These are phyloP conservation scores for Melipona bicolor DNA, from an alignment of 2,888 invertebrate genomes.

Conservation along the genomic window DNA sequence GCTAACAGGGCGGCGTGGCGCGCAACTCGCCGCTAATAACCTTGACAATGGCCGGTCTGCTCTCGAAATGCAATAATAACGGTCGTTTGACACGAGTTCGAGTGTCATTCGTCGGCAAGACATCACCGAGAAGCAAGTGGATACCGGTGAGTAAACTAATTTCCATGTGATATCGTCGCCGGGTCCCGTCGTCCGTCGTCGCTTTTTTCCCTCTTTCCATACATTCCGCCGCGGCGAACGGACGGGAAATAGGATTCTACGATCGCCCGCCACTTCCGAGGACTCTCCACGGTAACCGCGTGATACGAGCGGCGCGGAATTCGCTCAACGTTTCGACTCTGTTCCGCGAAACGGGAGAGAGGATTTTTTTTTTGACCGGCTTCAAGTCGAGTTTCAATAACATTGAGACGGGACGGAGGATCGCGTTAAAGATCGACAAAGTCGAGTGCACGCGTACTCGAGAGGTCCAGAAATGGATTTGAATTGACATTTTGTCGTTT, in stretches of 20 bases:
- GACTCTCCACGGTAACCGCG: neutral
- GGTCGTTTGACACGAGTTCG: constrained; percentile 41
- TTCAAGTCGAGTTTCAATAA: neutral
- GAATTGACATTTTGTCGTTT: neutral
- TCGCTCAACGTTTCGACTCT: constrained; percentile 1
- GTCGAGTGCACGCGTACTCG: neutral
- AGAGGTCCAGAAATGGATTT: neutral
- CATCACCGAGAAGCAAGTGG: constrained; percentile 51
- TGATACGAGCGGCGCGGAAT: neutral
- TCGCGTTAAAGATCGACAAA: neutral
- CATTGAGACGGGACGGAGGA: neutral
- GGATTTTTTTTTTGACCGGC: neutral
- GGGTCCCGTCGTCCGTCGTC: too few relatives aligned
- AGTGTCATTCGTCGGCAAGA: constrained; percentile 57
- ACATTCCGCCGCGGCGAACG: neutral
- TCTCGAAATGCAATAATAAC: constrained; percentile 66
- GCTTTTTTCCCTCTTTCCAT: neutral
- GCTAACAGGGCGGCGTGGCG: constrained; percentile 60
- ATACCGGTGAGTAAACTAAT: constrained; percentile 56
- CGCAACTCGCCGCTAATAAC: constrained; percentile 60
- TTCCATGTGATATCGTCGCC: constrained; percentile 8
- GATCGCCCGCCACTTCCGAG: neutral
- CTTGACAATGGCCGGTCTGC: constrained; percentile 50
- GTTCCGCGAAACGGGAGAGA: neutral
- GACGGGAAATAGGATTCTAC: constrained; percentile 3